phyloP scores from a whole-genome alignment of 2,888 invertebrate species.

The Trimorus sp. region DNA sequence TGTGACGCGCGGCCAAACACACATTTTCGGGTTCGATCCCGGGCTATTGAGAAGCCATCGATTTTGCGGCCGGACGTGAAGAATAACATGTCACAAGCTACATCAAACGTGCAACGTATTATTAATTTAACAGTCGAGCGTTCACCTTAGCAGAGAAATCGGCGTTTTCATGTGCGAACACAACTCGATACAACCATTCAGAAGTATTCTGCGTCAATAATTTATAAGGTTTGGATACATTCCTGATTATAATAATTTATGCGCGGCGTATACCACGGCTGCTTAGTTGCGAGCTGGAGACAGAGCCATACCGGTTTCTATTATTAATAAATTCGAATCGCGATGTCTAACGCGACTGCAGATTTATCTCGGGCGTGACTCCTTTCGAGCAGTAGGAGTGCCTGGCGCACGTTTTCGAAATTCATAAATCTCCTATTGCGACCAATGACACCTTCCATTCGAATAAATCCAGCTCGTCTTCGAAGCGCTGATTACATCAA shows the following conservation, averaged over 20 bases:
- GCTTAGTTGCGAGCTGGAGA: conserved; percentile 63
- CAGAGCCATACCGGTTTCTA: conserved; percentile 75
- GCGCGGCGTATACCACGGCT: conserved; percentile 68
- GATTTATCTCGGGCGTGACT: conserved; percentile 74
- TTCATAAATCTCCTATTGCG: conserved; percentile 70
- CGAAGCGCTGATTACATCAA: conserved; percentile 42
- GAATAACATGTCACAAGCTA: conserved; percentile 46
- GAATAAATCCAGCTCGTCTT: conserved; percentile 47
- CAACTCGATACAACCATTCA: conserved; percentile 63
- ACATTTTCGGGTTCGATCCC: conserved; percentile 36
- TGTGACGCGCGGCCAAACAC: conserved; percentile 38
- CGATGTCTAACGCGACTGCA: conserved; percentile 71
- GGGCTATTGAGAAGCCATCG: conserved; percentile 25
- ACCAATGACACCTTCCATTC: conserved; percentile 61
- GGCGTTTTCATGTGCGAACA: conserved; percentile 2
- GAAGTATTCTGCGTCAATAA: conserved; percentile 70
- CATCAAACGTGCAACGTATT: conserved; percentile 52
- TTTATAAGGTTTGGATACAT: conserved; percentile 76
- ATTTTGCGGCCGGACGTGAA: conserved; percentile 36
- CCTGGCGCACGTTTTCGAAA: conserved; percentile 72
- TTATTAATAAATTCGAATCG: conserved; percentile 79
- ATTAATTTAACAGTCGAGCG: conserved; percentile 56
- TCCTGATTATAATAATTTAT: conserved; percentile 78
- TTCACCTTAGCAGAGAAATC: conserved; percentile 46
- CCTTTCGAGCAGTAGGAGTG: conserved; percentile 68